Evolutionary conservation across 2,888 invertebrate genomes (phyloP), one percentile per base, ranked within the genome.

Genomic region (Scrobipalpa atriplicella): DNA sequence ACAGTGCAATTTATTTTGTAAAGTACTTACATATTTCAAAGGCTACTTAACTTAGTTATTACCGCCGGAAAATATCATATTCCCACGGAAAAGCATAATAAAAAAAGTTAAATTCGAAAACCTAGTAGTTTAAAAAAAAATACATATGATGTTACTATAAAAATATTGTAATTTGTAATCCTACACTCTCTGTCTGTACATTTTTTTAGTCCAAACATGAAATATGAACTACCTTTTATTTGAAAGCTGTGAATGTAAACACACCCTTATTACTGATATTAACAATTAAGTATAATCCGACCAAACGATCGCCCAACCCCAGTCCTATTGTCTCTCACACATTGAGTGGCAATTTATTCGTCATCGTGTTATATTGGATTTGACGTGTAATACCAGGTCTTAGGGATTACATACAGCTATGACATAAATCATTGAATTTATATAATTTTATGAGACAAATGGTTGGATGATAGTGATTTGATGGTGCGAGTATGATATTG

Each of bases 341-440:
- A 79, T 79, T 75, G 80, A 83, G 79, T 77, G 75, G 76, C 86
- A 89, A 88, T 90, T 87, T 85, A 87, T 90, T 85, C 82, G 80
- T 85, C 86, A 80, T 82, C 79, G 47, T 66, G n/a, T 80, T 83
- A 80, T 83, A 86, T 87, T 84, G 82, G 82, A 83, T 84, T 78
- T 79, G 80, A 85, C 82, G 75, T 71, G 78, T 78, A 78, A 81
- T 80, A 76, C 69, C 70, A 66, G 68, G 78, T 76, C 75, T 78
- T 71, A 76, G 75, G 69, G 80, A 79, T 75, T 78, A 73, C 69
- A 76, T 74, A 74, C 41, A 18, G 18, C 43, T 64, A 52, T 61
- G 41, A 61, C 10, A 62, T 67, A 62, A 62, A 67, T 65, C 52
- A 65, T 58, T 43, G 21, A 62, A 43, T 47, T 47, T 62, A 47